Evolutionary conservation across 2,888 invertebrate genomes (phyloP), one percentile per base, ranked within the genome.

Genomic region (Trileptium ribeirensis): DNA sequence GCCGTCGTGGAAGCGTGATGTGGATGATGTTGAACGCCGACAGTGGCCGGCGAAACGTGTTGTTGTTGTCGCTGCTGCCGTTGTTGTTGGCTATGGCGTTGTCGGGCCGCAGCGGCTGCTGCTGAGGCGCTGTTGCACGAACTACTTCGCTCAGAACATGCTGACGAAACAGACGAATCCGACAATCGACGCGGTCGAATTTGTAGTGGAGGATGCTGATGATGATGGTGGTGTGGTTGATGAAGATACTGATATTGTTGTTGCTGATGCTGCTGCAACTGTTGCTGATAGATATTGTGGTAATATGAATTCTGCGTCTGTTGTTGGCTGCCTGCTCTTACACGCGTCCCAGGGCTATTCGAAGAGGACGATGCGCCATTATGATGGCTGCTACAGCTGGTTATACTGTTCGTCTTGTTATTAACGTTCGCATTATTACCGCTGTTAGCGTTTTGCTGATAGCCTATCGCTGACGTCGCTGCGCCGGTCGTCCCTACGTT

Each of bases 111-210:
- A 15, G 8, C 51, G 24, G 51, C 51, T 8, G 24, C 51, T 24
- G 8, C 51, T 51, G 8, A 8, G 51, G 8, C 51, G 8, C 51
- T 24, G 8, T 24, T 24, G 24, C 51, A 15, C 8, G 8, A 8
- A 51, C 8, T 24, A 24, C 51, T 51, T 15, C 51, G 8, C 8
- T 86, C 86, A 3, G 86, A 86, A 78, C 86, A 86, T 1, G 84
- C 85, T 34, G 84, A 84, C 34, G 85, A 83, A 8, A 87, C 87
- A 64, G 85, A 85, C 8, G 87, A 87, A 79, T 87, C 87, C 74
- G 86, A 86, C 39, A 87, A 82, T 34, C 87, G 83, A n/a, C 87
- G 83, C 2, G 87, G 87, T 34, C 86, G 84, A 1, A 87, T 87
- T 87, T 87, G 87, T 15, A 51, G 8, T 51, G 51, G 51, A 39